Percentiles rank a stretch among this genome's conserved stretches.
Conservation (phyloP, 2,888 invertebrate genomes). For the Temnothorax rugatulus region DNA sequence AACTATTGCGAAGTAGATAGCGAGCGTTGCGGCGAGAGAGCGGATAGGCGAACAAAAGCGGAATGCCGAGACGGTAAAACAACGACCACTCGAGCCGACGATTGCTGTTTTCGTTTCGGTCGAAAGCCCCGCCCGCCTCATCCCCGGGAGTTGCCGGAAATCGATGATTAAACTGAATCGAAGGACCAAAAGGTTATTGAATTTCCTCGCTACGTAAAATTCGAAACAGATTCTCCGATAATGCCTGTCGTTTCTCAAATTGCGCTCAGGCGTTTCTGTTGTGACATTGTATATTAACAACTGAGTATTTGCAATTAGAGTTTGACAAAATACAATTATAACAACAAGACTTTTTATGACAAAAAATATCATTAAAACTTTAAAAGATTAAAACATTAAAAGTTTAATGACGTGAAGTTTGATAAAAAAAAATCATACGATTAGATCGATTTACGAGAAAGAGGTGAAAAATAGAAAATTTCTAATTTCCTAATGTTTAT, state of each 20-base stretch:
- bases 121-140: conserved; percentile 34
- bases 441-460: neutral
- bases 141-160: conserved; percentile 40
- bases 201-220: conserved; percentile 45
- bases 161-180: conserved; percentile 57
- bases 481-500: neutral
- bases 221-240: conserved; percentile 41
- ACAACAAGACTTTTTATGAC: neutral
- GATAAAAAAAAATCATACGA: neutral
- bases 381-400: neutral
- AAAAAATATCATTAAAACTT: neutral
- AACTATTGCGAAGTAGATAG: conserved; percentile 46
- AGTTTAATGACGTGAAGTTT: neutral
- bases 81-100: conserved; percentile 53
- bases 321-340: neutral
- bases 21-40: conserved; percentile 26
- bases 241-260: conserved; percentile 33
- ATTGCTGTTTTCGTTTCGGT: conserved; percentile 57
- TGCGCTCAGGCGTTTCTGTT: neutral
- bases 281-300: neutral
- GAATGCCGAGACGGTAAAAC: conserved; percentile 52
- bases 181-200: conserved; percentile 53
- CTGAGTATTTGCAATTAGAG: neutral
- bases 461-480: neutral
- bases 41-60: conserved; percentile 28